Base-by-base conservation (phyloP, 2,113 vertebrate species). In the Esox niger region DNA sequence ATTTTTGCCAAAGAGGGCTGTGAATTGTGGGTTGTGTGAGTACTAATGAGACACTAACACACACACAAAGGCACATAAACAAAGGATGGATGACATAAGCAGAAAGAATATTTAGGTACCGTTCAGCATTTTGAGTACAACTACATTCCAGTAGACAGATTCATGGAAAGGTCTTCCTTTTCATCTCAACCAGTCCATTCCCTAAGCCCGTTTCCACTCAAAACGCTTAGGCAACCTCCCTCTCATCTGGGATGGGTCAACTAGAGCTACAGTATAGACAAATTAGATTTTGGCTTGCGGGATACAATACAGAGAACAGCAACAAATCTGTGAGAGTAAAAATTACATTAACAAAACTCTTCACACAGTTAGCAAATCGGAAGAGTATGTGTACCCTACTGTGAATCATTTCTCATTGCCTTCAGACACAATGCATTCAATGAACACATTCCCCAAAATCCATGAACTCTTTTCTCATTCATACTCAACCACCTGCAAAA, bases 1-100 rank as follows among this genome's bases (percentile, higher is more conserved):
- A 49, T n/a, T 49, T n/a, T 21, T 20, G n/a, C 5, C 47, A 49
- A 49, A 49, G 47, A 6, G 35, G n/a, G n/a, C 6, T 17, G 47
- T n/a, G 15, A 6, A 49, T 49, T 31, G 57, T n/a, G 57, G 57
- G 29, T 17, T 29, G 31, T 17, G 17, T 27, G 30, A 20, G 57
- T 17, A 31, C 15, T 20, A 31, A 30, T 30, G 57, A n/a, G n/a
- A 47, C 62, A 63, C 62, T 17, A 11, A 63, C 62, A 27, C 61
- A 26, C 61, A 47, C 25, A 29, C 35, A 26, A 2, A 29, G 21
- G 27, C 33, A 25, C 61, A 62, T 25, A 46, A 3, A 27, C 25
- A 46, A 23, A 64, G 13, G 35, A 27, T n/a, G 31, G 57, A 30
- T 23, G 31, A 29, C 46, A 9, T 25, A 57, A 29, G 38, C 56